phyloP scores from a whole-genome alignment of 2,888 invertebrate species.

The Augiades crinisus region DNA sequence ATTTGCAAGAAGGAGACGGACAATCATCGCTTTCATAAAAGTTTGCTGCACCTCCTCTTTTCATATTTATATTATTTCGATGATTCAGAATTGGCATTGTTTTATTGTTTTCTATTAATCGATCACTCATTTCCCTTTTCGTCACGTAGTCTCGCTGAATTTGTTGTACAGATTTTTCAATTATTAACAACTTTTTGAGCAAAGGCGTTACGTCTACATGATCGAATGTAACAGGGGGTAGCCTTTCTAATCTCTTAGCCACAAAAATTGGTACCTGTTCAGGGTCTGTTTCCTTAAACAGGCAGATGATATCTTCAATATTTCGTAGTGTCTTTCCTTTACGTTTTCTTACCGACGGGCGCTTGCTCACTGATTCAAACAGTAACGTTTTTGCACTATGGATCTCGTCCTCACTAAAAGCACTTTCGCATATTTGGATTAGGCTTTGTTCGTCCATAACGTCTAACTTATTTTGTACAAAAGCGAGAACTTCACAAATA shows the following conservation, averaged over 20 bases:
- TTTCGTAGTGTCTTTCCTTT: slow-evolving; percentile 15
- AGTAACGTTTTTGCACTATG: slow-evolving; percentile 14
- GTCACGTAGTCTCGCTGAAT: slow-evolving; percentile 2
- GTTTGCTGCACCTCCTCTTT: background rate
- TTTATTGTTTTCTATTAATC: slow-evolving; percentile 1
- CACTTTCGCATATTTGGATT: slow-evolving; percentile 21
- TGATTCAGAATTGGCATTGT: background rate
- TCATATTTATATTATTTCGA: slow-evolving; percentile 6
- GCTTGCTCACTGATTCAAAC: slow-evolving; percentile 18
- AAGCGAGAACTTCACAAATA: slow-evolving; percentile 29
- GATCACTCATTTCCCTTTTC: background rate
- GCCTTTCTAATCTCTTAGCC: slow-evolving; percentile 21
- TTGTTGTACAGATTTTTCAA: background rate
- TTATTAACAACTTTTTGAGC: slow-evolving; percentile 14
- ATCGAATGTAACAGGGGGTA: slow-evolving; percentile 27
- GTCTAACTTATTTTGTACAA: slow-evolving; percentile 17
- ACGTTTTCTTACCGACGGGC: slow-evolving; percentile 6
- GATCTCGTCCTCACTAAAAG: slow-evolving; percentile 17
- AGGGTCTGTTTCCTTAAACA: slow-evolving; percentile 28
- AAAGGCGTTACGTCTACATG: slow-evolving; percentile 29
- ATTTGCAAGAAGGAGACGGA: background rate
- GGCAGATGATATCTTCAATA: slow-evolving; percentile 26
- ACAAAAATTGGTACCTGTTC: slow-evolving; percentile 29
- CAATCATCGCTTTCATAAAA: slow-evolving; percentile 6
- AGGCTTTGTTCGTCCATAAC: slow-evolving; percentile 23